Conservation (phyloP, 1,140 invertebrate genomes). For the Drosophila insularis region DNA sequence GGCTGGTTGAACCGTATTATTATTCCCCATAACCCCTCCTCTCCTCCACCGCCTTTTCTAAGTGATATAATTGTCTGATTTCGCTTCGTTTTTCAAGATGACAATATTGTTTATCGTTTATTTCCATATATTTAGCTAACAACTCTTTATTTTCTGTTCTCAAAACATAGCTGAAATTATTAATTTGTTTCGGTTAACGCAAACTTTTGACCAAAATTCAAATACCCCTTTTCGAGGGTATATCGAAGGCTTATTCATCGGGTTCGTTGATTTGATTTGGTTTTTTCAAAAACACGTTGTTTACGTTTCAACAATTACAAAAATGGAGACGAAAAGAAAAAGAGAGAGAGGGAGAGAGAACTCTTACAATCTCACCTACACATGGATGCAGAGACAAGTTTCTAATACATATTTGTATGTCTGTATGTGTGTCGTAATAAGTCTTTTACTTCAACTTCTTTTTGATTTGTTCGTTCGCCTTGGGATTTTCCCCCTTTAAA, state of each 20-base stretch:
- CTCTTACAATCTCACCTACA: conserved; percentile 16
- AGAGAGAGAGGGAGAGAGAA: conserved; percentile 7
- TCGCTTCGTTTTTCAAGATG: too few relatives aligned
- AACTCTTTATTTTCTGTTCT: too few relatives aligned
- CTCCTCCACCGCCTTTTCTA: too few relatives aligned
- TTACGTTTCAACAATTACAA: conserved; percentile 69
- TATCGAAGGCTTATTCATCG: neutral
- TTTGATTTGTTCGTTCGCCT: conserved; percentile 22
- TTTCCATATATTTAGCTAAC: too few relatives aligned
- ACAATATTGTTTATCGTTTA: too few relatives aligned
- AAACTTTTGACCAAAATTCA: neutral
- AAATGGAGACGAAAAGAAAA: conserved; percentile 49
- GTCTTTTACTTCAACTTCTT: conserved; percentile 8
- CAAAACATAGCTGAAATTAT: too few relatives aligned
- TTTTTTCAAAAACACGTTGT: conserved; percentile 63
- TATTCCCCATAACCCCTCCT: too few relatives aligned
- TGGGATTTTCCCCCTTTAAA: conserved; percentile 25
- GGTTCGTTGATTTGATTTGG: conserved; percentile 44
- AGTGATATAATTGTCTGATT: too few relatives aligned
- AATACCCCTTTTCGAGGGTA: neutral
- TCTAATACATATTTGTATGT: neutral
- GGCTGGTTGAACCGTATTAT: too few relatives aligned
- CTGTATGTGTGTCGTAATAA: conserved; percentile 37
- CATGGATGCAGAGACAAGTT: neutral
- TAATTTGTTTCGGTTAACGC: too few relatives aligned